These are phyloP conservation scores for Euproctis similis DNA, from an alignment of 2,888 invertebrate genomes.

Conservation along the genomic window DNA sequence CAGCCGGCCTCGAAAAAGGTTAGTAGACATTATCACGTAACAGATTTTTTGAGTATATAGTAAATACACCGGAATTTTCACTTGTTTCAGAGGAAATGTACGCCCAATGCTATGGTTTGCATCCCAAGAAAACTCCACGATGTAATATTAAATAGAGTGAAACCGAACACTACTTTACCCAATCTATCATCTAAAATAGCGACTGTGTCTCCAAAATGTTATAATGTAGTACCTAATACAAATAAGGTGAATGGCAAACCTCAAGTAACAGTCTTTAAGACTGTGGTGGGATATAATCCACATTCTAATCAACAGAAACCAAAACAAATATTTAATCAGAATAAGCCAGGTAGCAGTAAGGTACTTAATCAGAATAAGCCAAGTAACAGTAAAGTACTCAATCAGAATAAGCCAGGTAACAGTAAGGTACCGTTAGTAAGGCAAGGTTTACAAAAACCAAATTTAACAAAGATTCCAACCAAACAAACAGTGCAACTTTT, in stretches of 20 bases:
- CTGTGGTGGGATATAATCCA: conserved; percentile 19
- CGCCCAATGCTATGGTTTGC: conserved; percentile 59
- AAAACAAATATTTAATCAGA: no score
- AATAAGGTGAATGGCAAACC: conserved; percentile 3
- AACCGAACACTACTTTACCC: conserved; percentile 12
- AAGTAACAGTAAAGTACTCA: no score
- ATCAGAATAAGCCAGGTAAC: conserved; percentile 14
- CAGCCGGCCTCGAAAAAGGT: conserved; percentile 60
- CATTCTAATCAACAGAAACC: conserved; percentile 9
- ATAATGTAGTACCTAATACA: conserved; percentile 3
- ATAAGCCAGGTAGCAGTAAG: neutral
- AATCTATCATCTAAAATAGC: conserved; percentile 24
- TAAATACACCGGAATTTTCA: neutral
- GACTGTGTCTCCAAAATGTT: conserved; percentile 30
- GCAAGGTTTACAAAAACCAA: conserved; percentile 8
- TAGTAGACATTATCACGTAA: conserved; percentile 1
- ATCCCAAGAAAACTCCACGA: conserved; percentile 47
- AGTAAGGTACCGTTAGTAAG: conserved; percentile 26
- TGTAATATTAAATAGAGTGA: conserved; percentile 42
- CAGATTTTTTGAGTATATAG: neutral
- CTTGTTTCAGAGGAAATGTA: conserved; percentile 46
- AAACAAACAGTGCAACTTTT: no score
- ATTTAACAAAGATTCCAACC: neutral
- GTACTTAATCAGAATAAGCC: no score
- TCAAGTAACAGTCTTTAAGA: neutral